Evolutionary conservation across 2,888 invertebrate species (phyloP).

Genomic region (Troilus luridus): DNA sequence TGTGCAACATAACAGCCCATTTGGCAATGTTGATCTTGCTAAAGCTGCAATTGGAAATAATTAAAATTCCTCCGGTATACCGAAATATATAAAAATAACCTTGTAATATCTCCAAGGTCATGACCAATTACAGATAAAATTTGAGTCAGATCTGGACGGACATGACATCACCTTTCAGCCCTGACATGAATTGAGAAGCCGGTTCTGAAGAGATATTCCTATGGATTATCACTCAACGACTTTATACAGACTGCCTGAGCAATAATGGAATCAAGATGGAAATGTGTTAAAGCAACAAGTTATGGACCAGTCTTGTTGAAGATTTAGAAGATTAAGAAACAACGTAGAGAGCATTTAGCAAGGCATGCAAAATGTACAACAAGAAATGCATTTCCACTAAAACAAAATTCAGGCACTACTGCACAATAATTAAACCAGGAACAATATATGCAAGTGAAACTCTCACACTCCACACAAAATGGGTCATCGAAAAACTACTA

Average conservation of each 20-base stretch:
- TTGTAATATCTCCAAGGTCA: neutral
- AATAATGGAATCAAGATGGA: neutral
- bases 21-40: neutral
- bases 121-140: constrained; percentile 4
- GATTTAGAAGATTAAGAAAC: too few relatives aligned
- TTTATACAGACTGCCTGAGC: neutral
- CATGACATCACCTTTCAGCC: neutral
- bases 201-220: neutral
- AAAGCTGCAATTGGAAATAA: too few relatives aligned
- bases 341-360: too few relatives aligned
- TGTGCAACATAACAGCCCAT: neutral
- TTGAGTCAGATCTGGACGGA: neutral
- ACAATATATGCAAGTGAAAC: too few relatives aligned
- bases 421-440: too few relatives aligned
- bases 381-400: too few relatives aligned
- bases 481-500: too few relatives aligned
- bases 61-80: neutral
- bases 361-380: too few relatives aligned
- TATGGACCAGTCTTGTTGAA: neutral
- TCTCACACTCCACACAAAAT: too few relatives aligned
- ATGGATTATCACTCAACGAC: neutral
- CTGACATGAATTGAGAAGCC: neutral
- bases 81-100: neutral
- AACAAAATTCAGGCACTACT: too few relatives aligned
- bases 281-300: neutral